Evolutionary conservation across 2,888 invertebrate genomes (phyloP).

Genomic region (Pantelozetes paolii): DNA sequence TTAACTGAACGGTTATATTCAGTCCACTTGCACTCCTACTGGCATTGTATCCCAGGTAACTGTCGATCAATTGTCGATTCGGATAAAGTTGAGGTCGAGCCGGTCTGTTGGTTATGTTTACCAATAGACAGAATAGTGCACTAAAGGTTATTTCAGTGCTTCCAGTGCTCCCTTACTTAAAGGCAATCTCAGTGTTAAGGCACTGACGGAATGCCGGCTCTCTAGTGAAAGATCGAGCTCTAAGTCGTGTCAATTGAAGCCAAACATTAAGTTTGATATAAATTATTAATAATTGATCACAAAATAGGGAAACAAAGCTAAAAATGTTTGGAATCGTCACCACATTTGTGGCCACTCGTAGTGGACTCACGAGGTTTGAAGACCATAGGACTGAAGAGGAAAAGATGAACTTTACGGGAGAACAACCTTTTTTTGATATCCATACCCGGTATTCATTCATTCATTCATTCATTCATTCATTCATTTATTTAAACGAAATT

Average conservation of each 20-base stretch:
- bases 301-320: conserved; percentile 44
- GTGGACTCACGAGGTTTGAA: conserved; percentile 83
- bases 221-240: not conserved
- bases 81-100: not conserved
- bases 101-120: not conserved
- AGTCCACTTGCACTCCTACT: conserved; percentile 49
- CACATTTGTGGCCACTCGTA: conserved; percentile 83
- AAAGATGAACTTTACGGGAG: conserved; percentile 36
- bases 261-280: not conserved
- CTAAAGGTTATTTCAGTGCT: no score
- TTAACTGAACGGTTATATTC: conserved; percentile 11
- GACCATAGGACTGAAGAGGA: conserved; percentile 56
- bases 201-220: not conserved
- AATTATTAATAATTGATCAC: conserved; percentile 39
- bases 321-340: conserved; percentile 48
- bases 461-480: not conserved
- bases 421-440: conserved; percentile 27
- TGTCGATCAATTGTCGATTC: not conserved
- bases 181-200: not conserved
- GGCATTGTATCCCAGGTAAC: conserved; percentile 48
- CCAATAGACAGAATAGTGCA: no score
- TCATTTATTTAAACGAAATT: no score
- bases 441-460: conserved; percentile 29
- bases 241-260: not conserved
- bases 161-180: conserved; percentile 10